A percentile compares a stretch with the other conserved stretches of the same genome.
phyloP scores from a whole-genome alignment of 2,113 vertebrate genomes.

The Vidua chalybeata region DNA sequence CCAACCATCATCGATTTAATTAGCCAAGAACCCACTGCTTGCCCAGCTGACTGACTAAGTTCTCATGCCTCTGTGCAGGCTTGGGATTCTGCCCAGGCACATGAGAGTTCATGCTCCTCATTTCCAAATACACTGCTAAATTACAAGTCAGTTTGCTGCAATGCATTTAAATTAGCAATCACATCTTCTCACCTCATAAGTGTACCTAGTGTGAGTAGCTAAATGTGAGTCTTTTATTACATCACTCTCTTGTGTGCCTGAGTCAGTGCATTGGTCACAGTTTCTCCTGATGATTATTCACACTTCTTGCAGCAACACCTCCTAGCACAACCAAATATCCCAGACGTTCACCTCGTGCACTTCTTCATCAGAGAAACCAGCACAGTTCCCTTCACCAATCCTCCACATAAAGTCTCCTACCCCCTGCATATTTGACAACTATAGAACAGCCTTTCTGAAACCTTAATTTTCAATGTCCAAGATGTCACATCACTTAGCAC shows the following conservation, averaged over 20 bases:
- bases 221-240: neutral
- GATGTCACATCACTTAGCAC: neutral
- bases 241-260: neutral
- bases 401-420: neutral
- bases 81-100: neutral
- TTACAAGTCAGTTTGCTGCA: neutral
- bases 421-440: neutral
- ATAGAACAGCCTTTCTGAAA: neutral
- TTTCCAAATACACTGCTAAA: neutral
- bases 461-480: neutral
- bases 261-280: conserved; percentile 8
- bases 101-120: neutral
- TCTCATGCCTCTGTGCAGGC: neutral
- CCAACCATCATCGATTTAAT: neutral
- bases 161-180: neutral
- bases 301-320: neutral
- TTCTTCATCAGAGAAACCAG: neutral
- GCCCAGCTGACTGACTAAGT: neutral
- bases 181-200: neutral
- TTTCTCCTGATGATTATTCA: neutral
- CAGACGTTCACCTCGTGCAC: neutral
- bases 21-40: neutral
- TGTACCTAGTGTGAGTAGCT: neutral
- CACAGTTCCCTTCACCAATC: neutral
- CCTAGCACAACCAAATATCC: neutral